Percentiles rank a stretch among this genome's conserved stretches.
phyloP scores from a whole-genome alignment of 1,140 invertebrate genomes.

The Bemisia tabaci region DNA sequence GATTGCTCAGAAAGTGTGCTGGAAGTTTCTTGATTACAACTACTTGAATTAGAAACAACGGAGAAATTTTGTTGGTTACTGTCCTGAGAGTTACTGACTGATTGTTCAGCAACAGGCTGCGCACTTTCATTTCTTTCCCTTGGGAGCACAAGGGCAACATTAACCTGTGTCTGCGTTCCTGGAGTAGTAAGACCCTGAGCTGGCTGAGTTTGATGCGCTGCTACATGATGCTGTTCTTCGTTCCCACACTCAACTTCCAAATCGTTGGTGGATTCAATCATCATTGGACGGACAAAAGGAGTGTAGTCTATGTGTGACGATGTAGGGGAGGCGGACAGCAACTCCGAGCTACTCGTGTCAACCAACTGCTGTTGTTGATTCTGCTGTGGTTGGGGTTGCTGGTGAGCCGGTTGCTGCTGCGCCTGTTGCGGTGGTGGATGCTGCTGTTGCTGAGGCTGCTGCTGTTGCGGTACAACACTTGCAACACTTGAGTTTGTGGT shows the following conservation, averaged over 20 bases:
- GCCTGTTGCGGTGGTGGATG: neutral
- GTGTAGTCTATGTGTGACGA: slow-evolving; percentile 50
- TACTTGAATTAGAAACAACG: slow-evolving; percentile 28
- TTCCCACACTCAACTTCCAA: neutral
- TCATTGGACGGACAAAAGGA: slow-evolving; percentile 35
- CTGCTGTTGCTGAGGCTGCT: neutral
- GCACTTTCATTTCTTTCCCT: neutral
- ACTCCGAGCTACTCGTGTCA: slow-evolving; percentile 34
- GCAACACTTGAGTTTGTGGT: slow-evolving; percentile 42
- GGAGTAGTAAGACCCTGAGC: neutral
- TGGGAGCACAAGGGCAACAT: slow-evolving; percentile 5
- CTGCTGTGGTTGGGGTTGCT: neutral
- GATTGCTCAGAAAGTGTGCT: neutral
- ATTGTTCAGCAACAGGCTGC: neutral
- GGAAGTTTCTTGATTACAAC: slow-evolving; percentile 36
- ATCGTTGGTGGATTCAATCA: neutral
- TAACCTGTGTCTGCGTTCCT: neutral
- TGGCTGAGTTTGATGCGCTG: slow-evolving; percentile 19
- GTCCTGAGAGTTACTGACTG: slow-evolving; percentile 6
- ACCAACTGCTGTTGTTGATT: neutral
- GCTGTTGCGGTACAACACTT: slow-evolving; percentile 12
- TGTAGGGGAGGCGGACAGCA: slow-evolving; percentile 39
- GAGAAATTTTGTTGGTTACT: slow-evolving; percentile 13
- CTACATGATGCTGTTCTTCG: slow-evolving; percentile 21
- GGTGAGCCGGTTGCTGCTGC: neutral